A percentile compares a stretch with the other conserved stretches of the same genome.
These are phyloP conservation scores for Orbicella faveolata DNA, from an alignment of 64 coral and sea anemone genomes.

Conservation along the genomic window DNA sequence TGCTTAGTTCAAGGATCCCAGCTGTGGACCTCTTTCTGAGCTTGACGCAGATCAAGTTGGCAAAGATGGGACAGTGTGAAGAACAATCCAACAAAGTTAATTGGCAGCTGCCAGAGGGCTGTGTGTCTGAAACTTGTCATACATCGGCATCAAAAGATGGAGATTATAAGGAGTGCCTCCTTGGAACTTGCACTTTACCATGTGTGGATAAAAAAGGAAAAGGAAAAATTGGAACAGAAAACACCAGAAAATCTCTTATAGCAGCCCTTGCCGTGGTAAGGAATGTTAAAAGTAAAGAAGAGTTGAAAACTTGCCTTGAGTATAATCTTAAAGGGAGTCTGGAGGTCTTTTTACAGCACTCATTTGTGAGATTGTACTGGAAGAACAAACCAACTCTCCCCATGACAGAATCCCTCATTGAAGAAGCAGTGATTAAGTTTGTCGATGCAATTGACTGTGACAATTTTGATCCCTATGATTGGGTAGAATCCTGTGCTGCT, in stretches of 20 bases:
- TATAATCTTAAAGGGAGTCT: constrained; percentile 21
- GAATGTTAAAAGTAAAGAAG: neutral
- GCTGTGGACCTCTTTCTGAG: constrained; percentile 31
- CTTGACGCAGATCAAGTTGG: constrained; percentile 26
- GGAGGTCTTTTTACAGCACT: constrained; percentile 35
- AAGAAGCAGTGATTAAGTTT: neutral
- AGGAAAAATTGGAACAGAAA: constrained; percentile 37
- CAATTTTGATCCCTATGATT: neutral
- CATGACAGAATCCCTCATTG: constrained; percentile 24
- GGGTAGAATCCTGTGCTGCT: neutral
- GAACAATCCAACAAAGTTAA: constrained; percentile 23
- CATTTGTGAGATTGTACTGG: constrained; percentile 50
- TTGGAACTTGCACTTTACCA: constrained; percentile 21
- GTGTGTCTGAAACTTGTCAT: constrained; percentile 11
- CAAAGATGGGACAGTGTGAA: constrained; percentile 26
- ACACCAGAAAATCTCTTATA: neutral
- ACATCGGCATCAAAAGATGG: neutral
- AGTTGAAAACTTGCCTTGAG: neutral
- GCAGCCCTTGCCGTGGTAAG: constrained; percentile 31
- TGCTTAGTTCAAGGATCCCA: constrained; percentile 20
- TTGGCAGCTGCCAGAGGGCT: neutral
- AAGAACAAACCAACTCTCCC: constrained; percentile 41
- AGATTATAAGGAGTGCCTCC: neutral
- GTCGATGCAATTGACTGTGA: constrained; percentile 2
- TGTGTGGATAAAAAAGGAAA: constrained; percentile 32